These are phyloP conservation scores for Cosmia pyralina DNA, from an alignment of 2,888 invertebrate genomes.

Conservation along the genomic window DNA sequence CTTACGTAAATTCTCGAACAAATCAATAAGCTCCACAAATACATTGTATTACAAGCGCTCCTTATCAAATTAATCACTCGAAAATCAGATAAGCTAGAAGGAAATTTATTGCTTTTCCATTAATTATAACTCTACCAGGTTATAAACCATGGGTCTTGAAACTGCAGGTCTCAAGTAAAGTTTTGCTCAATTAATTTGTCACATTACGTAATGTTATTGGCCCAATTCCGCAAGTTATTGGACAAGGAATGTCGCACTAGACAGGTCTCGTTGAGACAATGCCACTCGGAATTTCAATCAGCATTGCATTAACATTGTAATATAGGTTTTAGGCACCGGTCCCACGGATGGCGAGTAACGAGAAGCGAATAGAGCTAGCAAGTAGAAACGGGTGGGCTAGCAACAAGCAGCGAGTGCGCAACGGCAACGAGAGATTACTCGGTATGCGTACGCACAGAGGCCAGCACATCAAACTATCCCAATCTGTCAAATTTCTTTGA, in stretches of 20 bases:
- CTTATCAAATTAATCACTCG: slow-evolving; percentile 50
- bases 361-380: neutral
- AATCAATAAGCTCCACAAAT: slow-evolving; percentile 19
- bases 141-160: slow-evolving; percentile 45
- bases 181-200: slow-evolving; percentile 72
- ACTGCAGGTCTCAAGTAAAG: slow-evolving; percentile 32
- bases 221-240: slow-evolving; percentile 64
- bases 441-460: no score
- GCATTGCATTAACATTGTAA: slow-evolving; percentile 58
- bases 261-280: slow-evolving; percentile 64
- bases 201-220: slow-evolving; percentile 66
- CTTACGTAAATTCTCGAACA: slow-evolving; percentile 8
- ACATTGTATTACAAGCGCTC: slow-evolving; percentile 7
- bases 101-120: slow-evolving; percentile 54
- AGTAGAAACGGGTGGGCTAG: neutral
- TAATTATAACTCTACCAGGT: slow-evolving; percentile 36
- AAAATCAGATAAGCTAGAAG: slow-evolving; percentile 51
- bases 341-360: neutral
- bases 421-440: neutral
- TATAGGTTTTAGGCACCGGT: slow-evolving; percentile 32
- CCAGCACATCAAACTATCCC: no score
- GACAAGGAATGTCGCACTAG: slow-evolving; percentile 70
- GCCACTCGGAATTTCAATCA: slow-evolving; percentile 65
- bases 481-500: no score
- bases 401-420: neutral